Base-by-base conservation (phyloP, 1,140 invertebrate genomes). In the Mercenaria mercenaria region DNA sequence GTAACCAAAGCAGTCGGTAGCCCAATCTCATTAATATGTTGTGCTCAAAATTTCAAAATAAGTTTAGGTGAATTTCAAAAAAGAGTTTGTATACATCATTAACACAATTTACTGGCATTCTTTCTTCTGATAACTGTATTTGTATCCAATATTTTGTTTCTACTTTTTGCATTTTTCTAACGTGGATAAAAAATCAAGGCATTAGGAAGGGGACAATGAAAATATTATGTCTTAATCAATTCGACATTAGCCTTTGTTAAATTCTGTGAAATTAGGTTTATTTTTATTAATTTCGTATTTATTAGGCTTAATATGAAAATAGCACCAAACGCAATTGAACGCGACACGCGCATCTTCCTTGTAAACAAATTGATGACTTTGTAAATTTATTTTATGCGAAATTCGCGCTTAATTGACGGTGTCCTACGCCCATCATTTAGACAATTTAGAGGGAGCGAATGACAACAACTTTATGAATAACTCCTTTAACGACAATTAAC, bases 321-420 rank as follows among this genome's bases (percentile, higher is more conserved):
- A 39, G 11, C 1, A 39, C 0, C 67, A 15, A 39, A 39, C 43
- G 43, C 43, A 47, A 47, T 47, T 8, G 43, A n/a, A 47, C 43
- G 8, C 4, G 1, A 41, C 76, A 79, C 76, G 76, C 32, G 76
- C 32, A 3, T 23, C 32, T 20, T 52, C 37, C 47, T 52, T 79
- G 76, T 79, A 56, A 79, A 79, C 76, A 79, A 79, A 79, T 79
- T 79, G 76, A 79, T 56, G 15, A 37, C 76, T 50, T 37, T 79
- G 13, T 34, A 37, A 79, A 79, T 37, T 79, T 72, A 11, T 79
- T 79, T 79, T 79, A 52, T 32, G 56, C 37, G 76, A 79, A 79
- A 79, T 79, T 79, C 6, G 18, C 29, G 47, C 37, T 52, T 18
- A 79, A 50, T 47, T 50, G 29, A 34, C 50, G 47, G 3, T 56